Evolutionary conservation across 1,140 invertebrate genomes (phyloP).

Genomic region (Pachyrhynchus sulphureomaculatus): DNA sequence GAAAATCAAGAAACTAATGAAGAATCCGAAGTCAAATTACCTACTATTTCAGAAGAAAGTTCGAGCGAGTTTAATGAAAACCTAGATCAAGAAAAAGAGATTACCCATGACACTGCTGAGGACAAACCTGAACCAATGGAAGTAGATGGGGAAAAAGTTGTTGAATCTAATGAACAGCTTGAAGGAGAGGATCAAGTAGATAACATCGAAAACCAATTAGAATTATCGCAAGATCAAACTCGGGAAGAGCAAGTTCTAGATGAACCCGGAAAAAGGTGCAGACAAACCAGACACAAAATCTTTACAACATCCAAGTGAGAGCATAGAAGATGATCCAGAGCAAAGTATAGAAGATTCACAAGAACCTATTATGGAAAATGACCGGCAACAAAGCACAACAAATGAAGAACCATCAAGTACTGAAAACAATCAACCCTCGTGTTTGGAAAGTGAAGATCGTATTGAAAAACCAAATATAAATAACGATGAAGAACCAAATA

Average conservation of each 20-base stretch:
- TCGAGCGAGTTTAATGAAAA: not conserved
- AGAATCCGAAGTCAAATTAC: not conserved
- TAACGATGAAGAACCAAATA: not conserved
- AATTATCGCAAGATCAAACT: not conserved
- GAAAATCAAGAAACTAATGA: not conserved
- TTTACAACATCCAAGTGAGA: no score
- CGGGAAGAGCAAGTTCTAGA: not conserved
- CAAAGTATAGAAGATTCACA: no score
- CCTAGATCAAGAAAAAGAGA: not conserved
- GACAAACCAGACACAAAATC: no score
- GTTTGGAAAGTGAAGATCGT: no score
- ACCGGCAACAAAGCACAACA: no score
- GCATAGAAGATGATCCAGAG: no score
- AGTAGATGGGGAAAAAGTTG: slow-evolving; percentile 14
- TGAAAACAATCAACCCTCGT: no score
- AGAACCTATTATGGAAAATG: no score
- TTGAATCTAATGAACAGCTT: no score
- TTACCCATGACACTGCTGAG: not conserved
- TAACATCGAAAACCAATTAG: not conserved
- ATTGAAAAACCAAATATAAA: no score
- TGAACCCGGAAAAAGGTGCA: not conserved
- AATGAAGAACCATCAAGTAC: no score
- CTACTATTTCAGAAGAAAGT: not conserved
- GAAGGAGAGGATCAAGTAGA: not conserved
- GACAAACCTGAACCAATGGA: slow-evolving; percentile 25